phyloP scores from a whole-genome alignment of 2,113 vertebrate species.

The Cyphomyrus discorhynchus region DNA sequence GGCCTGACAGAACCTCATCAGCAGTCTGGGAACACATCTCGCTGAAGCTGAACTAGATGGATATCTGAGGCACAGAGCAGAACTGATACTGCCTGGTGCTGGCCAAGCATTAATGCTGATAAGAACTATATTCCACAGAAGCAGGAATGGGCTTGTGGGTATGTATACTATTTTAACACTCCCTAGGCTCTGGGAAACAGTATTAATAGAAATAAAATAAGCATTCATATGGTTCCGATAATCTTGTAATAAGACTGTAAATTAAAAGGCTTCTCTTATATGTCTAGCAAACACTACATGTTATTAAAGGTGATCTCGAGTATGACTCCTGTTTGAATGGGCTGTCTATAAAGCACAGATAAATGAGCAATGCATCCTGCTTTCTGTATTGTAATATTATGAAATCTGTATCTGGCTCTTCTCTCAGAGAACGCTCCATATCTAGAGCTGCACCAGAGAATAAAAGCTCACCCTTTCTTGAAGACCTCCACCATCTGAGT shows the following conservation, averaged over 20 bases:
- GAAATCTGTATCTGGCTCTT: neutral
- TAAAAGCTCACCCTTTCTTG: conserved; percentile 56
- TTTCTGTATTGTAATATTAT: too few relatives aligned
- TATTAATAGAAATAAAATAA: neutral
- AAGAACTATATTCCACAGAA: neutral
- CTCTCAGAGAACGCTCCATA: conserved; percentile 30
- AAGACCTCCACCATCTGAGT: conserved; percentile 57
- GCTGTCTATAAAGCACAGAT: neutral
- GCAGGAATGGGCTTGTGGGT: neutral
- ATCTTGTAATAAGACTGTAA: neutral
- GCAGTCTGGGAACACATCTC: neutral
- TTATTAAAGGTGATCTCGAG: neutral
- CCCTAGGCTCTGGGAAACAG: neutral
- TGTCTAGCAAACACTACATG: neutral
- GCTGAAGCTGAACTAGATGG: neutral
- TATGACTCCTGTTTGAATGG: neutral
- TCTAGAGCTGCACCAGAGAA: neutral
- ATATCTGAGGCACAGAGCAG: neutral
- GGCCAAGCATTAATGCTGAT: neutral
- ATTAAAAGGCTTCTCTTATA: neutral
- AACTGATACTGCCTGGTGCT: neutral
- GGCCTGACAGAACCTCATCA: neutral
- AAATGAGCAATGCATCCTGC: neutral
- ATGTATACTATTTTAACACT: neutral
- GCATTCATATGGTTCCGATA: neutral